Evolutionary conservation across 2,888 invertebrate species (phyloP).

Genomic region (Camponotus fellah): DNA sequence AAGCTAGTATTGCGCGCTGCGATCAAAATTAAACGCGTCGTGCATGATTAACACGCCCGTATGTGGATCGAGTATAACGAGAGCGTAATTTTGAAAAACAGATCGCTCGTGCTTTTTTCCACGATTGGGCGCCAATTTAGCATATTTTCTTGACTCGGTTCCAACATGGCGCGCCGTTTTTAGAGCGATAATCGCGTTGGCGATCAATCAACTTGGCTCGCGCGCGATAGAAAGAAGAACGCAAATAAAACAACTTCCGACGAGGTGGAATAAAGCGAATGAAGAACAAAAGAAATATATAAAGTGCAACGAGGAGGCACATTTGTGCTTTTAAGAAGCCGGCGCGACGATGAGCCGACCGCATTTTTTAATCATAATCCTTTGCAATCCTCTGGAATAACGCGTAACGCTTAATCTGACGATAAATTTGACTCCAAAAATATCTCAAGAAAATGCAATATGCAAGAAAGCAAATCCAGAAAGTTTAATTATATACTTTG

Average conservation of each 20-base stretch:
- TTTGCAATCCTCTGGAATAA: neutral
- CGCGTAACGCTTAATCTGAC: neutral
- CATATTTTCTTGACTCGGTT: constrained; percentile 56
- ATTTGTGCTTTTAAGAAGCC: constrained; percentile 33
- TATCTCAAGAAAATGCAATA: neutral
- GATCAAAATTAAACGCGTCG: constrained; percentile 41
- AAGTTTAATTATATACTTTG: too few species aligned
- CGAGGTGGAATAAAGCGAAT: constrained; percentile 46
- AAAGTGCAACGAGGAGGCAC: neutral
- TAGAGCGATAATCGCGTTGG: constrained; percentile 55
- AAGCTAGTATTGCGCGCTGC: constrained; percentile 6
- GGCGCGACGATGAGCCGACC: constrained; percentile 6
- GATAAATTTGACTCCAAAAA: neutral
- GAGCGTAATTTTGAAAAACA: constrained; percentile 36
- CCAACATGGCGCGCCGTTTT: constrained; percentile 50
- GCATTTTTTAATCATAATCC: constrained; percentile 1
- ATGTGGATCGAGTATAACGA: constrained; percentile 44
- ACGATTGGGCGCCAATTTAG: constrained; percentile 45
- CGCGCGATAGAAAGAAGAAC: constrained; percentile 50
- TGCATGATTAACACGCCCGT: constrained; percentile 43
- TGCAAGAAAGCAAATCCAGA: neutral
- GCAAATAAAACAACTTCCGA: constrained; percentile 52
- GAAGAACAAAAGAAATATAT: constrained; percentile 21
- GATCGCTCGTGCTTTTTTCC: constrained; percentile 24
- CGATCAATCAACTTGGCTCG: constrained; percentile 56